Conservation (phyloP, 2,113 vertebrate species). For the Rhinichthys klamathensis region DNA sequence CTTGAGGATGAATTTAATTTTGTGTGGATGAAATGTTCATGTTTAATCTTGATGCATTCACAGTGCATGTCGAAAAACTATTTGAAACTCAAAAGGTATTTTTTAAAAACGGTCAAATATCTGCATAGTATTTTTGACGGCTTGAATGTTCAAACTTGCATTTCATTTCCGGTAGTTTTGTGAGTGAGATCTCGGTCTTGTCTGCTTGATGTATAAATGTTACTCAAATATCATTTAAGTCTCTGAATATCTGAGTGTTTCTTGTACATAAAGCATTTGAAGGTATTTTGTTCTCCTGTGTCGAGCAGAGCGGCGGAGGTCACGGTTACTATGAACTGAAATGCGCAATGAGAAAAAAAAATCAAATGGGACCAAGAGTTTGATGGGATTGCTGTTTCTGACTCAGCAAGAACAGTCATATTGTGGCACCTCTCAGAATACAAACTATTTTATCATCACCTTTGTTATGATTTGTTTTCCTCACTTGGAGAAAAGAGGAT, state of each 20-base stretch:
- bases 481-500: slow-evolving; percentile 12
- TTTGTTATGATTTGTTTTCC: slow-evolving; percentile 47
- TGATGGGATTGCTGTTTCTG: slow-evolving; percentile 58
- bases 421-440: slow-evolving; percentile 73
- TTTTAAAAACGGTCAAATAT: slow-evolving; percentile 56
- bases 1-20: slow-evolving; percentile 59
- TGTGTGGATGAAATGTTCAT: slow-evolving; percentile 53
- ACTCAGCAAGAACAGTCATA: slow-evolving; percentile 46
- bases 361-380: slow-evolving; percentile 48
- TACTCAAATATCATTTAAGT: slow-evolving; percentile 77
- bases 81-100: slow-evolving; percentile 61
- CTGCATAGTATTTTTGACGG: slow-evolving; percentile 73
- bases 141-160: slow-evolving; percentile 77
- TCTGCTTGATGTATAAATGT: slow-evolving; percentile 81
- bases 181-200: slow-evolving; percentile 78
- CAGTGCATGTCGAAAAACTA: slow-evolving; percentile 68
- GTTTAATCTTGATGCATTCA: slow-evolving; percentile 61
- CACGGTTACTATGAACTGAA: slow-evolving; percentile 62
- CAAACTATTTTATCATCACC: slow-evolving; percentile 73
- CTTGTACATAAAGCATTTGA: slow-evolving; percentile 77
- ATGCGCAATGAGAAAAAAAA: not conserved
- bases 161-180: slow-evolving; percentile 77
- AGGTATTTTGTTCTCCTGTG: slow-evolving; percentile 68
- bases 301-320: slow-evolving; percentile 29
- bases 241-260: slow-evolving; percentile 77